A percentile compares a stretch with the other conserved stretches of the same genome.
These are phyloP conservation scores for Montipora cactus DNA, from an alignment of 64 coral and sea anemone species.

Conservation along the genomic window DNA sequence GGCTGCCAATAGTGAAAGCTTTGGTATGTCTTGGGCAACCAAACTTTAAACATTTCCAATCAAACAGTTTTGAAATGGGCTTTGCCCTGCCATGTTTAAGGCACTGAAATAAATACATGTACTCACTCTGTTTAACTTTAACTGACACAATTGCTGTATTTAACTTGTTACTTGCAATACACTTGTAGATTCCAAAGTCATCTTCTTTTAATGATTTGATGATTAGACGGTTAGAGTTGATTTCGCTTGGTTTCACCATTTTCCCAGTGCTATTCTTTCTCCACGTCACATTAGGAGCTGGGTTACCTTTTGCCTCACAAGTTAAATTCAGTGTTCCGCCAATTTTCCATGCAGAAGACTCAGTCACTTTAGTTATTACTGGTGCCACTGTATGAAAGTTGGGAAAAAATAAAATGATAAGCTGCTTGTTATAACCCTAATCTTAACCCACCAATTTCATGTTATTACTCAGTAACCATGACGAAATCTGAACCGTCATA, in stretches of 20 bases:
- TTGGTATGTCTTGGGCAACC: too few relatives aligned
- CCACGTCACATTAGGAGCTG: conserved; percentile 70
- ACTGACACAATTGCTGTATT: background rate
- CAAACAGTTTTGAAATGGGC: too few relatives aligned
- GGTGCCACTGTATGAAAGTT: conserved; percentile 14
- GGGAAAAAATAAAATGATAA: background rate
- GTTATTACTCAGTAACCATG: too few relatives aligned
- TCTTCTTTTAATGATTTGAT: conserved; percentile 11
- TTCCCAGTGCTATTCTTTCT: conserved; percentile 38
- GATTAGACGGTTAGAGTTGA: background rate
- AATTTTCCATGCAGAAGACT: background rate
- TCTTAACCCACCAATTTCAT: too few relatives aligned
- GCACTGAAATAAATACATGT: background rate
- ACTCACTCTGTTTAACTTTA: conserved; percentile 42
- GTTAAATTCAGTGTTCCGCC: conserved; percentile 32
- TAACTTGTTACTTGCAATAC: conserved; percentile 56
- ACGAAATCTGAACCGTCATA: too few relatives aligned
- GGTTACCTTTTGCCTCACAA: conserved; percentile 78
- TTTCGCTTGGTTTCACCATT: background rate
- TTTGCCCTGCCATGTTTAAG: too few relatives aligned
- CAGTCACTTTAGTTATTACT: background rate
- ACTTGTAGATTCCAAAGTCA: conserved; percentile 72
- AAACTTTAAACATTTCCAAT: too few relatives aligned
- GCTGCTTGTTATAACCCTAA: too few relatives aligned
- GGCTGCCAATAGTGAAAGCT: too few relatives aligned